A percentile compares a stretch with the other conserved stretches of the same genome.
Conservation (phyloP, 2,888 invertebrate species). For the Steinernema carpocapsae region DNA sequence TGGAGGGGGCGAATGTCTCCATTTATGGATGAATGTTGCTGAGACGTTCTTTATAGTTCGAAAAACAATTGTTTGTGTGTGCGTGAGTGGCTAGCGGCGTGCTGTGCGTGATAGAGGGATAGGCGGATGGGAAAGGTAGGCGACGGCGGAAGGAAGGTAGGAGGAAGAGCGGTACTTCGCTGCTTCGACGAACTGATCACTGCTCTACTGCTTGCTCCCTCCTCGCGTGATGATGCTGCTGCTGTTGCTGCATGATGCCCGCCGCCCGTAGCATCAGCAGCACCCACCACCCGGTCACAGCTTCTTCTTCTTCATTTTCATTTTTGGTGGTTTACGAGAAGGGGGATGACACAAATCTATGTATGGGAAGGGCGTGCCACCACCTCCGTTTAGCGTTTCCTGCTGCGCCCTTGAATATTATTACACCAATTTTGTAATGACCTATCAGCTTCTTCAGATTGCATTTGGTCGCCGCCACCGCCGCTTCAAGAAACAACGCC, state of each 20-base stretch:
- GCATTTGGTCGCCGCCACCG: constrained; percentile 11
- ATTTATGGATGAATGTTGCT: not conserved
- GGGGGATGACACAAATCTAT: constrained; percentile 16
- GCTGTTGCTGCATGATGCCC: constrained; percentile 2
- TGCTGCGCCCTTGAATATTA: constrained; percentile 34
- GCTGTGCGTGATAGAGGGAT: constrained; percentile 22
- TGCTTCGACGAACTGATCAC: constrained; percentile 22
- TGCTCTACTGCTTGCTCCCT: constrained; percentile 14
- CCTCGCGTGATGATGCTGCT: not conserved
- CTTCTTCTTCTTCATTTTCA: constrained; percentile 33
- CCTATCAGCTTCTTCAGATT: constrained; percentile 31
- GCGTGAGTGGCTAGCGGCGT: not conserved
- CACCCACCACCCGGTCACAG: constrained; percentile 23
- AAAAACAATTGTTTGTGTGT: constrained; percentile 21
- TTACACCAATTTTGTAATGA: constrained; percentile 29
- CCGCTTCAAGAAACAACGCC: constrained; percentile 19
- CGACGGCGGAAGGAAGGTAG: not conserved
- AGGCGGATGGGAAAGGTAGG: constrained; percentile 5
- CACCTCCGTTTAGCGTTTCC: constrained; percentile 7
- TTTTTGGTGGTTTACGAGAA: constrained; percentile 15
- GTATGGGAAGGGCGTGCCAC: constrained; percentile 26
- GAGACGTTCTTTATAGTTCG: constrained; percentile 17
- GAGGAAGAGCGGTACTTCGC: too few relatives aligned
- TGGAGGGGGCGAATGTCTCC: not conserved
- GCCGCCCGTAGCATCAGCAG: not conserved